Conservation (phyloP, 30 jellyfish, hydroid and myxozoan species). For the Aurelia sp. region DNA sequence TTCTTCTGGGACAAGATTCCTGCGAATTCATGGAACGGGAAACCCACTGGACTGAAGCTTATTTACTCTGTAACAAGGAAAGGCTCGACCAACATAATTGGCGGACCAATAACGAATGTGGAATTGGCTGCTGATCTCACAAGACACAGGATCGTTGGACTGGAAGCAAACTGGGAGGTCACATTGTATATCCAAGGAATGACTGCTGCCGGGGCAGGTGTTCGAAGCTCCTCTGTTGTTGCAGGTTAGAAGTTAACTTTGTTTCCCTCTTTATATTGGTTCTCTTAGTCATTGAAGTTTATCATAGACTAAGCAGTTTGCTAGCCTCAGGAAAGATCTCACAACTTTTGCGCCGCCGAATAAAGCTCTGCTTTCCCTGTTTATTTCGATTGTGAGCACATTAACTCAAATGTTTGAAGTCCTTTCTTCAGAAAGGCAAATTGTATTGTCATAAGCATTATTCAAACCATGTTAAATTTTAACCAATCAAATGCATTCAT, state of each 20-base stretch:
- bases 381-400: too few species aligned
- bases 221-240: constrained; percentile 17
- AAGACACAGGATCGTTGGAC: constrained; percentile 47
- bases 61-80: constrained; percentile 43
- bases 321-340: too few species aligned
- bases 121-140: constrained; percentile 19
- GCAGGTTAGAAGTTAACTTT: constrained; percentile 38
- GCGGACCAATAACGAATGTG: constrained; percentile 24
- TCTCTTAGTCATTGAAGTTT: background rate
- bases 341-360: too few species aligned
- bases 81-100: constrained; percentile 39
- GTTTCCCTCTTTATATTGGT: background rate
- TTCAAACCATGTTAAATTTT: too few species aligned
- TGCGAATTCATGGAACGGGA: constrained; percentile 44
- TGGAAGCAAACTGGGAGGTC: constrained; percentile 48
- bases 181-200: constrained; percentile 36
- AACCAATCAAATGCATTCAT: too few species aligned
- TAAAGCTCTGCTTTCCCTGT: too few species aligned
- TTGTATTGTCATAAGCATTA: too few species aligned
- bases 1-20: constrained; percentile 57
- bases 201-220: constrained; percentile 61
- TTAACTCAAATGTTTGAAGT: too few species aligned
- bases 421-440: too few species aligned
- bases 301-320: too few species aligned
- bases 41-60: constrained; percentile 20